phyloP scores from a whole-genome alignment of 1,140 invertebrate genomes.

The Drosophila repletoides region DNA sequence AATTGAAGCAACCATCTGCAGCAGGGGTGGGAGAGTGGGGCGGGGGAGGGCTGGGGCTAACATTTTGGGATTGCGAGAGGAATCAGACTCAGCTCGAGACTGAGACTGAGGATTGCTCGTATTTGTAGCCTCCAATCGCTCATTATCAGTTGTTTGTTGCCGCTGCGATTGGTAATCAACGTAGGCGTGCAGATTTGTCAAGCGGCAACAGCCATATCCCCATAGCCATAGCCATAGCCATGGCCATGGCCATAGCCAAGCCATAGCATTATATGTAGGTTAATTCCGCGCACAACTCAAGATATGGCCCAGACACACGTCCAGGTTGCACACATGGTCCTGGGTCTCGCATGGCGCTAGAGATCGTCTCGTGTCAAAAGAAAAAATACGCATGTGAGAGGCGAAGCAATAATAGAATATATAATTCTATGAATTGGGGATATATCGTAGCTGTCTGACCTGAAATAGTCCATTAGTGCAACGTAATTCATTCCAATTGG shows the following conservation, averaged over 20 bases:
- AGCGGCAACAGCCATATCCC: slow-evolving; percentile 67
- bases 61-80: no score
- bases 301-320: slow-evolving; percentile 42
- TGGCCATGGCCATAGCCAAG: no score
- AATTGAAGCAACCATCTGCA: slow-evolving; percentile 59
- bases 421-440: no score
- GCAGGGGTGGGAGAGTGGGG: neutral
- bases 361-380: neutral
- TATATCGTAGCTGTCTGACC: no score
- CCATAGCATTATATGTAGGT: slow-evolving; percentile 80
- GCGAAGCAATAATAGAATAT: no score
- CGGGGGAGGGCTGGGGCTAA: neutral
- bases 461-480: no score
- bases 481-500: no score
- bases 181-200: slow-evolving; percentile 78
- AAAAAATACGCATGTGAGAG: no score
- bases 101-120: slow-evolving; percentile 14
- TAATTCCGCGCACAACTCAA: slow-evolving; percentile 77
- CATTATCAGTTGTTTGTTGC: slow-evolving; percentile 80
- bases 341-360: neutral
- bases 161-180: slow-evolving; percentile 68
- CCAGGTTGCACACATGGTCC: slow-evolving; percentile 5
- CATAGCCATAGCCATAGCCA: no score
- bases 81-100: no score
- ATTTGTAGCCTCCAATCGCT: slow-evolving; percentile 72